Base-by-base conservation (phyloP, 2,113 vertebrate genomes). In the Eulemur rufifrons region DNA sequence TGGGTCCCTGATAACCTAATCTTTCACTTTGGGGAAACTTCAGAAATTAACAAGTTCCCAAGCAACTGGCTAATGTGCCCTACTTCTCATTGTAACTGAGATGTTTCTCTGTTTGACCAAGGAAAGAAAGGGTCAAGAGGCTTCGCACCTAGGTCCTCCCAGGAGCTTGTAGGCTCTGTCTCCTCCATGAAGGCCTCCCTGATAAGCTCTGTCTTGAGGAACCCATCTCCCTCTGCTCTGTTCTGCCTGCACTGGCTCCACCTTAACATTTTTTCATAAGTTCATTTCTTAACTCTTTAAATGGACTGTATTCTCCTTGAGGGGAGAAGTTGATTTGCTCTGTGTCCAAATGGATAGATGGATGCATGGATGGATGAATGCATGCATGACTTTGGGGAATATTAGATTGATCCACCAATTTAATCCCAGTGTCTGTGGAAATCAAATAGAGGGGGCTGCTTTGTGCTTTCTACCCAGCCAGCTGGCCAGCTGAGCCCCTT, bases 401-500 rank as follows among this genome's bases (percentile, higher is more conserved):
- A 59, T 64, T 50, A 50, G 42, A 66, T 69, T 13, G 45, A 29
- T 71, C 42, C 68, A 94, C 59, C 83, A 54, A 37, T 34, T 92
- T 76, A 76, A 39, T 84, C 21, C 63, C 34, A 47, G 32, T 68
- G 42, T 69, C 68, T 84, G 39, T 94, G 45, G 63, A 82, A 91
- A n/a, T 76, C 82, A 85, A 86, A 63, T 25, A 71, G 54, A 90
- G 83, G 37, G 32, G 39, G 59, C 54, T 59, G 14, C 74, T 97
- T 52, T 8, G 7, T 93, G 23, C 45, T 89, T 93, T 80, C 39
- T 63, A 71, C 23, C 13, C 52, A 95, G 88, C 88, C 90, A 89
- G 73, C 73, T 96, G 12, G 39, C 76, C 71, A 68, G 78, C 88
- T 89, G 95, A 96, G 95, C 20, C 68, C 63, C 95, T 83, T 21